Conservation (phyloP, 2,113 vertebrate species). For the Zingel zingel region DNA sequence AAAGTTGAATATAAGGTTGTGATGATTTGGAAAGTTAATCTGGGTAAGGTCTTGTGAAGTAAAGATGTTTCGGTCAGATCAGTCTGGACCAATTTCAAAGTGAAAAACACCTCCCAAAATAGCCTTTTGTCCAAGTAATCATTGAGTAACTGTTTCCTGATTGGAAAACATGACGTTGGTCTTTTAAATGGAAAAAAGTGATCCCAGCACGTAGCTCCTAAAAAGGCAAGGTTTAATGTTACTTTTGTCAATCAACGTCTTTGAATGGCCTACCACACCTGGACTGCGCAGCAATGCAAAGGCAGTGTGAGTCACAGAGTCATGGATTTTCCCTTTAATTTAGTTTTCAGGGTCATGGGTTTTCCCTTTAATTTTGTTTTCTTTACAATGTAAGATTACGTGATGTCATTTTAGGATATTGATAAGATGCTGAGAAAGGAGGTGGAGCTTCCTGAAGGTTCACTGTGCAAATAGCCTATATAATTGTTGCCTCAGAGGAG, state of each 20-base stretch:
- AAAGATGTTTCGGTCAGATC: neutral
- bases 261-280: neutral
- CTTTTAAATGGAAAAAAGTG: rapidly evolving
- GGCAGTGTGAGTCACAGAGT: neutral
- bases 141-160: neutral
- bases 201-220: rapidly evolving
- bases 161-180: neutral
- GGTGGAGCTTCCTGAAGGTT: neutral
- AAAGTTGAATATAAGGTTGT: conserved; percentile 8
- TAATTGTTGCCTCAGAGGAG: neutral
- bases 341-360: too few species aligned
- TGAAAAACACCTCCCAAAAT: neutral
- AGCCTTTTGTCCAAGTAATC: neutral
- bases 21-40: neutral
- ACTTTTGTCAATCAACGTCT: neutral
- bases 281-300: rapidly evolving
- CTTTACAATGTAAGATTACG: neutral
- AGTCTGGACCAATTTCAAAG: neutral
- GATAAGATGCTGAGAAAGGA: rapidly evolving
- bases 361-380: neutral
- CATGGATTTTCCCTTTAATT: neutral
- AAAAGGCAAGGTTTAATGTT: neutral
- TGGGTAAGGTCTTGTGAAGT: neutral
- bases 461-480: conserved; percentile 22
- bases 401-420: rapidly evolving